Base-by-base conservation (phyloP, 2,113 vertebrate species). In the Etheostoma cragini region DNA sequence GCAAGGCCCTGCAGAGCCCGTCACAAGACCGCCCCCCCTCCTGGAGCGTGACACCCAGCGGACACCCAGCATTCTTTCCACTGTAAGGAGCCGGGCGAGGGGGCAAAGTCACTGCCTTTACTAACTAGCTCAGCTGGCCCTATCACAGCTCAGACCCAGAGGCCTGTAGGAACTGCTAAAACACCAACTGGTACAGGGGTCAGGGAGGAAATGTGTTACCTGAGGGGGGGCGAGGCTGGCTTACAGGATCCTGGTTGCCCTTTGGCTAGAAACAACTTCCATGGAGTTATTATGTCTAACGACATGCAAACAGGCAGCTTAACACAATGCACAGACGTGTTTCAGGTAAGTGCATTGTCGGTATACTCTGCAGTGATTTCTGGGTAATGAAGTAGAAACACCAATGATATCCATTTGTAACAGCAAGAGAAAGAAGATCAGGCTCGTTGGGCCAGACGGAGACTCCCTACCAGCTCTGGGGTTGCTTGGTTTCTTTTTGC, bases 31-130 rank as follows among this genome's bases (percentile, higher is more conserved):
- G 71, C 61, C 81, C 85, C 85, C 81, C 89, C 78, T 85, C 79
- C 82, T 70, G 69, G 67, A 88, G 90, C 85, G 78, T 87, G 89
- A 91, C 87, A 78, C 66, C 85, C 22, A 2, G 71, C 57, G 21
- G 85, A 84, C 84, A 87, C 11, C 38, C 47, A 85, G 88, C 88
- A 89, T 90, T 93, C 88, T 91, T 92, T 93, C 90, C 89, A 87
- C 90, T 84, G 65, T 7, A 16, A 72, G 83, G 62, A 75, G 52
- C 83, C 30, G 67, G 67, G 47, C 77, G 57, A 65, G 72, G 67
- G 80, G 74, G 76, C 80, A 84, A 72, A 91, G 80, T 80, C 85
- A 35, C 47, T 80, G 72, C 53, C 73, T 81, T 72, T 4, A 24
- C 78, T 85, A 65, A 85, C 76, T 69, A 77, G 75, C 79, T 46